phyloP scores from a whole-genome alignment of 64 coral and sea anemone species.

The Montipora efflorescens region DNA sequence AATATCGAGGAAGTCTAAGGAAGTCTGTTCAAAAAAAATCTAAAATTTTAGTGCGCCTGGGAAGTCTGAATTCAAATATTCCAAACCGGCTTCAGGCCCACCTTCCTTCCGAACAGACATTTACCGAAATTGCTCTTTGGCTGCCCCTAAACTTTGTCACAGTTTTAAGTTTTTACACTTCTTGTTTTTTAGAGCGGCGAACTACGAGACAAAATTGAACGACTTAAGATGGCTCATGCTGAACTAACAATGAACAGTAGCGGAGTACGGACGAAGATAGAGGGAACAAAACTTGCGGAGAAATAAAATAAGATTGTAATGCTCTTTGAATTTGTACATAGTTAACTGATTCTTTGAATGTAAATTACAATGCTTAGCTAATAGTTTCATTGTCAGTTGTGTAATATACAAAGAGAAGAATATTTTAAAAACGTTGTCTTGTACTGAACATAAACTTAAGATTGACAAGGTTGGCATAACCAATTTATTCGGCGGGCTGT shows the following conservation, averaged over 20 bases:
- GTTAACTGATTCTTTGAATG: background rate
- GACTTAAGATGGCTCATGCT: slow-evolving; percentile 90
- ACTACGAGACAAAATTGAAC: slow-evolving; percentile 73
- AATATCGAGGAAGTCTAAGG: too few relatives aligned
- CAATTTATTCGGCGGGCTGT: too few relatives aligned
- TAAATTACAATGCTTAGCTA: background rate
- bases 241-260: slow-evolving; percentile 97
- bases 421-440: too few relatives aligned
- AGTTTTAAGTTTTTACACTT: background rate
- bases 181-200: slow-evolving; percentile 73
- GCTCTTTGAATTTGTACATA: slow-evolving; percentile 6
- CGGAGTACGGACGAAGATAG: slow-evolving; percentile 92
- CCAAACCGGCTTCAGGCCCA: too few relatives aligned
- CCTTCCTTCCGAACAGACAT: too few relatives aligned
- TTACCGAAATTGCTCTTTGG: too few relatives aligned
- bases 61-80: too few relatives aligned
- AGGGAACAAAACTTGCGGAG: slow-evolving; percentile 73
- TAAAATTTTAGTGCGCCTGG: too few relatives aligned
- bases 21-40: too few relatives aligned
- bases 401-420: background rate
- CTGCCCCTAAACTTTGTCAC: too few relatives aligned
- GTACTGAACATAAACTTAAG: too few relatives aligned
- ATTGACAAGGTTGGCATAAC: too few relatives aligned
- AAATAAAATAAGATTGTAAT: slow-evolving; percentile 6
- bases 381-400: background rate